phyloP scores from a whole-genome alignment of 2,888 invertebrate species.

The Pedicia rivosa region DNA sequence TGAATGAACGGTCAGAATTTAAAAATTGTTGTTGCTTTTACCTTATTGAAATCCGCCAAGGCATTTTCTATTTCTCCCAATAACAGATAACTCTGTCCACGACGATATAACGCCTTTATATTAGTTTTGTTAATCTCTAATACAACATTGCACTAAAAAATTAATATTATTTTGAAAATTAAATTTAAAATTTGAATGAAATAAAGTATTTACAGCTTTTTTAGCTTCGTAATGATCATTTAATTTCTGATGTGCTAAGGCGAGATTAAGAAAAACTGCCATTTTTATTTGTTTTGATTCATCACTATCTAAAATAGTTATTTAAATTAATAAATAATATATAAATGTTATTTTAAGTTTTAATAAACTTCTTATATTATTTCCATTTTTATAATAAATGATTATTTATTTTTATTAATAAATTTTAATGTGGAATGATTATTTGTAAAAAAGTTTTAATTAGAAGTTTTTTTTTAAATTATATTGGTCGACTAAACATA shows the following conservation, averaged over 20 bases:
- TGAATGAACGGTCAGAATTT: not conserved
- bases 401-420: no score
- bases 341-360: no score
- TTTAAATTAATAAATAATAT: no score
- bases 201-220: conserved; percentile 35
- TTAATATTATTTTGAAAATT: not conserved
- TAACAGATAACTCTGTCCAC: conserved; percentile 63
- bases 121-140: conserved; percentile 56
- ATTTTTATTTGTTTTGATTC: conserved; percentile 39
- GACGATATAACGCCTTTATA: conserved; percentile 79
- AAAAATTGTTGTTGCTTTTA: conserved; percentile 7
- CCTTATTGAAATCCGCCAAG: conserved; percentile 52
- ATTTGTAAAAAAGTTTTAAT: no score
- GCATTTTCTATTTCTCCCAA: conserved; percentile 67
- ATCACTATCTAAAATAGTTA: conserved; percentile 26
- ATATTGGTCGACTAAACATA: no score
- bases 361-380: no score
- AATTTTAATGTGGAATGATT: no score
- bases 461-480: no score
- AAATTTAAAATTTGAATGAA: not conserved
- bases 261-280: conserved; percentile 63
- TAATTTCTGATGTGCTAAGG: conserved; percentile 63
- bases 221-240: conserved; percentile 48
- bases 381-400: no score
- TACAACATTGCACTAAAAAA: conserved; percentile 46